A percentile compares a stretch with the other conserved stretches of the same genome.
These are phyloP conservation scores for Glaucomys volans DNA, from an alignment of 2,113 vertebrate species.

Conservation along the genomic window DNA sequence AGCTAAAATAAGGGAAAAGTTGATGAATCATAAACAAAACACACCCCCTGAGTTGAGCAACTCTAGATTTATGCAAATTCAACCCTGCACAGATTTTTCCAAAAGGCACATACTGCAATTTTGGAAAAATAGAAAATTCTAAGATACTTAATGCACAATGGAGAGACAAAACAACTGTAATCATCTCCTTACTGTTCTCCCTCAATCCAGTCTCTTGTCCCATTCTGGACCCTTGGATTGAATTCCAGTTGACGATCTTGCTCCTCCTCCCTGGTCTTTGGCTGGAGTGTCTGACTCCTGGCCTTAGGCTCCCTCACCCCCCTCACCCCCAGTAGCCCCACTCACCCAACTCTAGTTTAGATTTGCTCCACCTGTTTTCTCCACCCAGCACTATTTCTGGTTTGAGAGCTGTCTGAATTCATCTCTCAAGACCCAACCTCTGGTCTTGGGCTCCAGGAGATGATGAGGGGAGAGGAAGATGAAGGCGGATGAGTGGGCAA, in stretches of 20 bases:
- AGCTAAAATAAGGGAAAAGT: not conserved
- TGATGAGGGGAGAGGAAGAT: not conserved
- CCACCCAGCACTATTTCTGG: not conserved
- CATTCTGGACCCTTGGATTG: not conserved
- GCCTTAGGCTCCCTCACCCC: not conserved
- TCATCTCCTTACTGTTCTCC: not conserved
- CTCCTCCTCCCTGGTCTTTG: not conserved
- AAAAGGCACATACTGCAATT: constrained; percentile 57
- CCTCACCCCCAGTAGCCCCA: not conserved
- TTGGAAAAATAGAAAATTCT: constrained; percentile 50
- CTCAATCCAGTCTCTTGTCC: not conserved
- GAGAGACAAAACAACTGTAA: not conserved
- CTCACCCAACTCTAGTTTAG: not conserved
- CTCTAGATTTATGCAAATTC: constrained; percentile 61
- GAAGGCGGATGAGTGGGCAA: not conserved
- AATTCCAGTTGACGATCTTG: not conserved
- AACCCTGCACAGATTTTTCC: constrained; percentile 51
- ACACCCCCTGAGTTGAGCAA: constrained; percentile 64
- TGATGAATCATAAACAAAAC: constrained; percentile 66
- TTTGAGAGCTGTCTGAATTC: not conserved
- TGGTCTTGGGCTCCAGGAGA: not conserved
- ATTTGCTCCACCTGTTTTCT: not conserved
- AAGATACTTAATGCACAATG: constrained; percentile 13
- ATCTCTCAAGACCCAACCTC: not conserved
- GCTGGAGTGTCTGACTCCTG: not conserved